Evolutionary conservation across 1,140 invertebrate species (phyloP), one percentile per base, ranked within the genome.

Genomic region (Drosophila nebulosa): DNA sequence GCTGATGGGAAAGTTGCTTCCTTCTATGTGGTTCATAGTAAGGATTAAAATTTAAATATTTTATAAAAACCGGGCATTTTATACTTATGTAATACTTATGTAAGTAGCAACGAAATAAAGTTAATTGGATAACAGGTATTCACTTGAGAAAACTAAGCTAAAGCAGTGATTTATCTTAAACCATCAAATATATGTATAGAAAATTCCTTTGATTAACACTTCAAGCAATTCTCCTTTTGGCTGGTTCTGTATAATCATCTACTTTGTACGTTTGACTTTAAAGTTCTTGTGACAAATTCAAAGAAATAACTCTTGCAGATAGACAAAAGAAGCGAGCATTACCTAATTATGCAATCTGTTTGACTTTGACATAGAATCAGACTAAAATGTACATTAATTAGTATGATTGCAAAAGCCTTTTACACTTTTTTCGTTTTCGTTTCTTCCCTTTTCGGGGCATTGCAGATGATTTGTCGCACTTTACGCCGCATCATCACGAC

Each of bases 401-500:
- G 69, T 58, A 26, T 69, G 39, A 71, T 69, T 81, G 64, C 61
- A 57, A 35, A 52, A 51, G 35, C 42, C 18, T 14, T 58, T 21
- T 59, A 36, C 55, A 21, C 51, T 51, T 14, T 60, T 32, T 50
- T 64, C n/a, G 4, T 51, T 16, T 52, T 60, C 3, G 3, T 2
- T 56, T 46, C 55, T 36, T 18, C 56, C 27, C 35, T 57, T 46
- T 46, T 21, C 0, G 16, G 39, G 58, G 1, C 59, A 65, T 52
- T 84, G 67, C 69, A 90, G 89, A 90, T 73, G 89, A 90, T 55
- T 90, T 90, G 58, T 67, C 89, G 39, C 89, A 90, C 65, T 86
- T 81, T 74, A 56, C 64, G 39, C 79, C 80, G 42, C 86, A 90
- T 61, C 89, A 90, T 6, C 89, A 89, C 60, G 85, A 90, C n/a